Evolutionary conservation across 2,888 invertebrate genomes (phyloP), one percentile per base, ranked within the genome.

Genomic region (Colostygia pectinataria): DNA sequence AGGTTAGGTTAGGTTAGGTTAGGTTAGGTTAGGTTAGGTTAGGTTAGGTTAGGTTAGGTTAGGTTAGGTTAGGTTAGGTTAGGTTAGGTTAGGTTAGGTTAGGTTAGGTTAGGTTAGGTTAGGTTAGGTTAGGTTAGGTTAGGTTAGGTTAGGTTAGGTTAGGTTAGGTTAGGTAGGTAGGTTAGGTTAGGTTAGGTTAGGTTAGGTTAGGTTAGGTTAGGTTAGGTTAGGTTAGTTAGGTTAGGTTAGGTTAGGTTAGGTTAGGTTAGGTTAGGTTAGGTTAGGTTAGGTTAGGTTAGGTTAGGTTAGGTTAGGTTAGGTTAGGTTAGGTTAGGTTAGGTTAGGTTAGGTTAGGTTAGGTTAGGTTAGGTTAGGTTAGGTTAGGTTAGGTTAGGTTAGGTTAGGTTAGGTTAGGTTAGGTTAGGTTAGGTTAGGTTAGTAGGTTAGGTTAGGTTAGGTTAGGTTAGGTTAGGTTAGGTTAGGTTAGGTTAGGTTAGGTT

Each of bases 341-440:
- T 29, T 29, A 29, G 29, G 29, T 29, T 29, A 13, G 29, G 29
- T 29, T 29, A 29, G 29, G 29, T 29, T 29, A 32, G 41, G 41
- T 31, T 41, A 41, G 38, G n/a, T 10, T 28, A 28, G 27, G 27
- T 28, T 28, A 28, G 27, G 27, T 28, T 28, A 28, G 27, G 25
- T 25, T 55, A 25, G 25, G 25, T 25, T 25, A 25, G 25, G 25
- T 25, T 25, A 25, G 25, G 27, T 41, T 41, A 41, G 40, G 40
- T 40, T 40, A 41, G 42, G 42, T 49, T 42, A 49, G 42, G 42
- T 42, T 34, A 44, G 54, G 54, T 54, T 55, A 55, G 55, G 55
- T 55, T 55, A 55, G 55, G 55, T 55, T 55, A 50, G 50, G 53
- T 55, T 55, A 54, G 54, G 54, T 54, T 54, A 55, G 54, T 54